Evolutionary conservation across 2,113 vertebrate species (phyloP).

Genomic region (Crotophaga sulcirostris): DNA sequence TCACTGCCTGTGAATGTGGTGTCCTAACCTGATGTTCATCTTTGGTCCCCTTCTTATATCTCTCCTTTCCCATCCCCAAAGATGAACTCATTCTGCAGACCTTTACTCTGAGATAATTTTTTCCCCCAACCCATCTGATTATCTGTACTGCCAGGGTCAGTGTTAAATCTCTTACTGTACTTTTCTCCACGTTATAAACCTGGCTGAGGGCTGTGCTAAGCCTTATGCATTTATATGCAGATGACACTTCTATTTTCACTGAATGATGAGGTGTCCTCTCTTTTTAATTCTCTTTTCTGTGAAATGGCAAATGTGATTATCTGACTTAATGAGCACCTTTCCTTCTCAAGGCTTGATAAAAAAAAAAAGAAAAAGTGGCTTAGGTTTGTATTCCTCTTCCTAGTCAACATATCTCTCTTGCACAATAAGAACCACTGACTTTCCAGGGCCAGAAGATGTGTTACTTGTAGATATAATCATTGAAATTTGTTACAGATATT

Average conservation of each 20-base stretch:
- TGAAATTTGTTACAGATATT: neutral
- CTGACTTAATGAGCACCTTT: slow-evolving; percentile 15
- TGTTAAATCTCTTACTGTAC: neutral
- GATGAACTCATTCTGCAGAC: neutral
- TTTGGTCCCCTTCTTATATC: neutral
- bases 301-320: slow-evolving; percentile 33
- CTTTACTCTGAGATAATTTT: neutral
- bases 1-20: neutral
- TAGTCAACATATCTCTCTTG: neutral
- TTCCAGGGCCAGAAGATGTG: neutral
- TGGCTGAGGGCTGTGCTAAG: neutral
- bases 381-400: neutral
- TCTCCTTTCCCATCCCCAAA: neutral
- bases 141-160: neutral
- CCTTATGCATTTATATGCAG: slow-evolving; percentile 26
- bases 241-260: slow-evolving; percentile 43
- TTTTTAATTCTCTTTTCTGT: slow-evolving; percentile 15
- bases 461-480: neutral
- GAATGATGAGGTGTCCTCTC: slow-evolving; percentile 16
- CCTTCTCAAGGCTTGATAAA: neutral
- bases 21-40: neutral
- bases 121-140: neutral
- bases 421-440: neutral
- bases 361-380: neutral
- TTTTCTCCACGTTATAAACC: slow-evolving; percentile 4